Conservation (phyloP, 2,888 invertebrate species). For the Erebia ligea region DNA sequence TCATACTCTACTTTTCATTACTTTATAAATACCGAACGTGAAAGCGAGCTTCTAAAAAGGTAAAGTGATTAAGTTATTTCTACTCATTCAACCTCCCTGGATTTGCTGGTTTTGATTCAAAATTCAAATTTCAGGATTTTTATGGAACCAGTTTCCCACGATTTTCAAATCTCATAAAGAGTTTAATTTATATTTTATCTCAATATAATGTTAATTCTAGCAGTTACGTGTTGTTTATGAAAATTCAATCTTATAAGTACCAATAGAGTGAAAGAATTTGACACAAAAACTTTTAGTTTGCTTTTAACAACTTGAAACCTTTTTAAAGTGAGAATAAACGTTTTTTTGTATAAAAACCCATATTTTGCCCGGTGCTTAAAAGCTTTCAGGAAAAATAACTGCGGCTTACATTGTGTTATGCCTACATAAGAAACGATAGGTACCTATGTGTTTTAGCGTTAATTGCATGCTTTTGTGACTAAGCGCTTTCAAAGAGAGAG, state of each 20-base stretch:
- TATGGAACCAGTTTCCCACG: too few relatives aligned
- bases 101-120: background rate
- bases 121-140: too few relatives aligned
- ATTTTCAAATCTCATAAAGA: too few relatives aligned
- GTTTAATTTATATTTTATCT: too few relatives aligned
- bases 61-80: slow-evolving; percentile 27
- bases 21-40: slow-evolving; percentile 2
- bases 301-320: slow-evolving; percentile 5
- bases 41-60: slow-evolving; percentile 20
- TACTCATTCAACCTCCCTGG: slow-evolving; percentile 16
- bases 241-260: too few relatives aligned
- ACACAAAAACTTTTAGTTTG: background rate
- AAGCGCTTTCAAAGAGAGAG: too few relatives aligned
- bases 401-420: slow-evolving; percentile 11
- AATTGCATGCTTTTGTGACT: background rate
- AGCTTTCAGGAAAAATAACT: slow-evolving; percentile 32
- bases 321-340: slow-evolving; percentile 21
- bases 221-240: too few relatives aligned
- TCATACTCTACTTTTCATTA: background rate
- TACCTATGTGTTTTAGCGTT: slow-evolving; percentile 16
- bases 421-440: slow-evolving; percentile 9
- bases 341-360: slow-evolving; percentile 16
- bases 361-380: slow-evolving; percentile 25
- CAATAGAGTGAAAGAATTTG: background rate
- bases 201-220: too few relatives aligned